Evolutionary conservation across 2,113 vertebrate genomes (phyloP), one percentile per base, ranked within the genome.

Genomic region (Zosterops hypoxanthus): DNA sequence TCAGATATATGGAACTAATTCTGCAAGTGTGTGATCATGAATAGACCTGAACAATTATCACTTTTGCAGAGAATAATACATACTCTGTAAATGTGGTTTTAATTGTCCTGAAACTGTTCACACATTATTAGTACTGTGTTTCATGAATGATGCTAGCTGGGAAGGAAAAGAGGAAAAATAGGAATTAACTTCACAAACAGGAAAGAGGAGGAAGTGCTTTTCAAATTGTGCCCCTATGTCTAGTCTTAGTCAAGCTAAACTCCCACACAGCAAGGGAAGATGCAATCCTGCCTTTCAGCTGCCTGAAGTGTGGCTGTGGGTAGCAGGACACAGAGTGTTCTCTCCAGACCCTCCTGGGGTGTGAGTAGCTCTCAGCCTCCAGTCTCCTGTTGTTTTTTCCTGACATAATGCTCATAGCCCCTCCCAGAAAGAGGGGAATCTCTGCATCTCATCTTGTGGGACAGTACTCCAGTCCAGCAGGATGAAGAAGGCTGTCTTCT

Each of bases 1-100:
- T 21, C 52, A 86, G 72, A 90, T 95, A 78, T 73, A 94, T 90
- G 95, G 86, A 92, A 94, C 61, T 88, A 96, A 96, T 96, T 93
- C 88, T 82, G 25, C 86, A 86, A 90, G 39, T 78, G 63, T 82
- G 47, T 82, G 33, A 49, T 93, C 75, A 83, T 83, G 88, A 93
- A 94, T 88, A 83, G 72, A 95, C 92, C 94, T 95, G 92, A 94
- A 89, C 52, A 95, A 94, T 91, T 78, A 88, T 53, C 84, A 92
- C 70, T 94, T 94, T 84, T 94, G 72, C 69, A 94, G 61, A 92
- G 72, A 95, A 94, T 90, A 94, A 82, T 89, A 52, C 44, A 91
- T 77, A 71, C 49, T 84, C 82, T 86, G 33, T 23, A 86, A 96
- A 95, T 92, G 53, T 92, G 89, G 61, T 86, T 92, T 89, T 49